phyloP scores from a whole-genome alignment of 2,888 invertebrate species.

The Atrina japonica region DNA sequence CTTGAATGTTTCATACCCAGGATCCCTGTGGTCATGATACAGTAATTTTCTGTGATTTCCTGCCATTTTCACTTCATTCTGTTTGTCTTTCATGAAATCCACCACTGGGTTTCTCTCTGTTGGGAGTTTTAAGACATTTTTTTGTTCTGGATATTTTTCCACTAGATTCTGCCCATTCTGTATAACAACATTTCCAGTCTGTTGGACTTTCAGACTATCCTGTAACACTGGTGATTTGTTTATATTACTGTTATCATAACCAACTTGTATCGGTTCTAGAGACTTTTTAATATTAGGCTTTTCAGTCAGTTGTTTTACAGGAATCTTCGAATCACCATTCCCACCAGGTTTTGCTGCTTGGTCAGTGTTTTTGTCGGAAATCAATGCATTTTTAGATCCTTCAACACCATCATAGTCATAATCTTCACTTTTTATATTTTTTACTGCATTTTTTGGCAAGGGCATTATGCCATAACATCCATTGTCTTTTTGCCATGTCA shows the following conservation, averaged over 20 bases:
- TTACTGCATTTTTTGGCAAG: neutral
- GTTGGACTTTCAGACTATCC: conserved; percentile 5
- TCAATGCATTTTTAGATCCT: neutral
- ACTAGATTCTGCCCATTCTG: conserved; percentile 33
- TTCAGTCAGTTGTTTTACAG: too few relatives aligned
- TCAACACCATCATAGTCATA: conserved; percentile 26
- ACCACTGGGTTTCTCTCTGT: neutral
- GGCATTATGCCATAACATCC: conserved; percentile 75
- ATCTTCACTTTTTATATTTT: conserved; percentile 28
- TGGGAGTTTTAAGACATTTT: neutral
- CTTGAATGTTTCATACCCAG: neutral
- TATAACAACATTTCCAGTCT: conserved; percentile 31
- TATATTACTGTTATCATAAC: neutral
- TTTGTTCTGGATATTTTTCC: conserved; percentile 1
- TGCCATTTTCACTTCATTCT: neutral
- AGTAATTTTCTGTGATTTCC: neutral
- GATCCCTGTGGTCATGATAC: neutral
- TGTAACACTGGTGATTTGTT: neutral
- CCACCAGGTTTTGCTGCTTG: neutral
- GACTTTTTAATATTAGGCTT: neutral
- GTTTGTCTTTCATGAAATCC: conserved; percentile 3
- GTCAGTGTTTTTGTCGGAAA: neutral
- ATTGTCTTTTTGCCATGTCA: conserved; percentile 72
- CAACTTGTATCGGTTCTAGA: neutral
- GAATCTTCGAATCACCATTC: too few relatives aligned